Conservation (phyloP, 2,888 invertebrate genomes). For the Pachycephus smyrnensis region DNA sequence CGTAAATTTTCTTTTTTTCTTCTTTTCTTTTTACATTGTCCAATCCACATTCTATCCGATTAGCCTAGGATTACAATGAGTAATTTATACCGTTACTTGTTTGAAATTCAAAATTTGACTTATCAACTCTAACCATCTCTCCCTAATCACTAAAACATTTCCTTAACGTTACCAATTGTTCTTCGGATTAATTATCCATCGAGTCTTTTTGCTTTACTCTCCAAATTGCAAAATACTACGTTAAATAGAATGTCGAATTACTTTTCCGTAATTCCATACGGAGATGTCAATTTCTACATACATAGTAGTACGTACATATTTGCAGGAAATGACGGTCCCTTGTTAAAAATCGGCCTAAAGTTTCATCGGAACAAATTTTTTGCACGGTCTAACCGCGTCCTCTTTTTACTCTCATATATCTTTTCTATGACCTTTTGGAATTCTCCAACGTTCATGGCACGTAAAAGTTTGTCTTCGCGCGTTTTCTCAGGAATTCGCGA, state of each 20-base stretch:
- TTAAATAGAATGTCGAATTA: neutral
- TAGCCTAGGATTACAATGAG: constrained; percentile 51
- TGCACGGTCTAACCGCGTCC: no score
- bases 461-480: constrained; percentile 30
- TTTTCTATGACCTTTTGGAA: neutral
- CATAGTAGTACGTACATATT: neutral
- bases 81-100: constrained; percentile 36
- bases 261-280: neutral
- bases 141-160: constrained; percentile 9
- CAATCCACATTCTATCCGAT: constrained; percentile 44
- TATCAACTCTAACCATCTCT: neutral
- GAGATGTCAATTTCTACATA: neutral
- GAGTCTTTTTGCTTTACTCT: constrained; percentile 29
- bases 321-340: neutral
- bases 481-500: constrained; percentile 1
- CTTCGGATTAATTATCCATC: constrained; percentile 17
- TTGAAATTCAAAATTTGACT: neutral
- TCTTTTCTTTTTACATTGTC: constrained; percentile 16
- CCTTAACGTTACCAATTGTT: constrained; percentile 25
- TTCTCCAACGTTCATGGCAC: constrained; percentile 41
- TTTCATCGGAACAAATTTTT: neutral
- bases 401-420: no score
- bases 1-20: constrained; percentile 6
- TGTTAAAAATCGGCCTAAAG: neutral
- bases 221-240: constrained; percentile 31